A percentile compares a stretch with the other conserved stretches of the same genome.
These are phyloP conservation scores for Rousettus madagascariensis DNA, from an alignment of 2,797 vertebrate species.

Conservation along the genomic window DNA sequence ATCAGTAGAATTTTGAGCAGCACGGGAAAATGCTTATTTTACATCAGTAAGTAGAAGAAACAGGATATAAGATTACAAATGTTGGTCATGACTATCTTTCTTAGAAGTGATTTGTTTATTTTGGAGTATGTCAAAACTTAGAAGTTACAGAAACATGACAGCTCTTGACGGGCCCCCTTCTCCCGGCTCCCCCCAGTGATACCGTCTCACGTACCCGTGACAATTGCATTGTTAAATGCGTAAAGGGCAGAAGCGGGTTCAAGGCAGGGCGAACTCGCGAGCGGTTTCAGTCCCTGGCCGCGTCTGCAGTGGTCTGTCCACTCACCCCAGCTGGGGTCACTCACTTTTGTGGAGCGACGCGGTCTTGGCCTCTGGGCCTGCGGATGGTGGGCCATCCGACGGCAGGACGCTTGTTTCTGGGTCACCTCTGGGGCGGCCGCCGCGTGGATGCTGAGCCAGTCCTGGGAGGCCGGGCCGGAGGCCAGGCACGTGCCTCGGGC, in stretches of 20 bases:
- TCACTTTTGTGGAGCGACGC: not conserved
- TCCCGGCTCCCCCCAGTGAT: not conserved
- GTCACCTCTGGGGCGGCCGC: not conserved
- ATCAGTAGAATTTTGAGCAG: not conserved
- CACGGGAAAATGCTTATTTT: not conserved
- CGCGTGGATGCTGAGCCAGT: not conserved
- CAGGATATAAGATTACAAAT: not conserved
- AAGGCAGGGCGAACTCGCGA: not conserved
- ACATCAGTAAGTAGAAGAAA: too few species aligned
- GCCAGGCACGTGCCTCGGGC: too few species aligned
- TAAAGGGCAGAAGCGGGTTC: too few species aligned
- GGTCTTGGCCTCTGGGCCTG: not conserved
- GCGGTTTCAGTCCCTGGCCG: accelerated
- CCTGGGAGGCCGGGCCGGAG: not conserved
- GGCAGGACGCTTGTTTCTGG: not conserved
- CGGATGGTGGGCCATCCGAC: not conserved
- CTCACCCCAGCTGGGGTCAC: not conserved
- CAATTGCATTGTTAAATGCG: too few species aligned
- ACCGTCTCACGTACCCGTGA: accelerated
- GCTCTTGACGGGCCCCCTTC: not conserved
- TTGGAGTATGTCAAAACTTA: not conserved
- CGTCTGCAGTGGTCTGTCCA: too few species aligned
- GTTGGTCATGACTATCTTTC: too few species aligned
- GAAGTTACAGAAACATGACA: not conserved
- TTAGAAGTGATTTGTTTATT: not conserved